phyloP scores from a whole-genome alignment of 2,797 vertebrate genomes.

The Bovichtus diacanthus region DNA sequence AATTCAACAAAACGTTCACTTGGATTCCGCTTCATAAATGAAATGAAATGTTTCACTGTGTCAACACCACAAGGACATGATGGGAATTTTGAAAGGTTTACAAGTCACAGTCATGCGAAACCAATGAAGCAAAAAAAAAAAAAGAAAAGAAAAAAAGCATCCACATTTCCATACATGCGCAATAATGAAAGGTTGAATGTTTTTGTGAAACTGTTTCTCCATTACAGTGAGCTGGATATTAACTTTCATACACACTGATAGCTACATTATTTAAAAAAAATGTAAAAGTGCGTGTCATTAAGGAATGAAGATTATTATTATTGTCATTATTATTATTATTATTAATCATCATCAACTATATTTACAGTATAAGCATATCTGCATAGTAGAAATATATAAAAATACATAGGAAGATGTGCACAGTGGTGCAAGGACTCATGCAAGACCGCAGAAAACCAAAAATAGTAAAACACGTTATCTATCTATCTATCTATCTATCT shows the following conservation, averaged over 20 bases:
- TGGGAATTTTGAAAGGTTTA: constrained; percentile 69
- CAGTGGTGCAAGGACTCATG: too few species aligned
- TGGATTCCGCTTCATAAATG: constrained; percentile 64
- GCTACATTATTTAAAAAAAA: too few species aligned
- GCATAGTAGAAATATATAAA: too few species aligned
- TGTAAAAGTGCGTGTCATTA: not conserved
- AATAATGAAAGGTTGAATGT: constrained; percentile 13
- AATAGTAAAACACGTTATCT: too few species aligned
- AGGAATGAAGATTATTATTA: not conserved
- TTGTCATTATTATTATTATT: not conserved
- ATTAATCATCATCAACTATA: too few species aligned
- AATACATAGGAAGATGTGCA: not conserved
- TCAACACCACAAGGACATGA: constrained; percentile 73
- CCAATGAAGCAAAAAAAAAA: constrained; percentile 15
- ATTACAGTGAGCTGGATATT: not conserved
- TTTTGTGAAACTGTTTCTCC: not conserved
- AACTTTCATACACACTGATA: too few species aligned
- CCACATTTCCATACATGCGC: constrained; percentile 10
- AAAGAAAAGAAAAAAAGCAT: not conserved
- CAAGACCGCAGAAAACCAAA: too few species aligned
- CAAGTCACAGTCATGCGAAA: constrained; percentile 56
- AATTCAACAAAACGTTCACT: constrained; percentile 74
- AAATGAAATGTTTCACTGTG: constrained; percentile 79
- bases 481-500: too few species aligned
- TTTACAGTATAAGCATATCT: not conserved